Percentiles rank a stretch among this genome's conserved stretches.
phyloP scores from a whole-genome alignment of 2,113 vertebrate species.

The Monarcha castaneiventris region DNA sequence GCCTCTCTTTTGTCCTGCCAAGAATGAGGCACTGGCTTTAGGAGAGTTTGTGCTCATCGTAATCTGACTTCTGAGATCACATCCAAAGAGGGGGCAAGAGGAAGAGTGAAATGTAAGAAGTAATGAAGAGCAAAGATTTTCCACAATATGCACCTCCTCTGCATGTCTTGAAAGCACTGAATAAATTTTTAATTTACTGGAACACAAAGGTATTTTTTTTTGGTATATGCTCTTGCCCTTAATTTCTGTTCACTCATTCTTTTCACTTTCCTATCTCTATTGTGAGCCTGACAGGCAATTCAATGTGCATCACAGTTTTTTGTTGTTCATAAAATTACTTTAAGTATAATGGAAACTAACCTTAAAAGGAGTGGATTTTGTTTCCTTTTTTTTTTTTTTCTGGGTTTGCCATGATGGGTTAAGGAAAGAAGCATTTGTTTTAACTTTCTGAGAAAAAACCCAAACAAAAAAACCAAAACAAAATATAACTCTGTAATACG shows the following conservation, averaged over 20 bases:
- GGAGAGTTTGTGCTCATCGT: not conserved
- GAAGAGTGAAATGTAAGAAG: not conserved
- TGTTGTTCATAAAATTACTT: not conserved
- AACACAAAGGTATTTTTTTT: not conserved
- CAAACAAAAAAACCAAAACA: accelerated
- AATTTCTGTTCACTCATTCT: not conserved
- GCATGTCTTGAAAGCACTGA: not conserved
- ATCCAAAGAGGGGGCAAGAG: not conserved
- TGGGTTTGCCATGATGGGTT: not conserved
- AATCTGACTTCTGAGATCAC: not conserved
- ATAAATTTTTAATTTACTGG: not conserved
- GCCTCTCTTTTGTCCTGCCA: conserved; percentile 31
- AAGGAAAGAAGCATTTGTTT: not conserved
- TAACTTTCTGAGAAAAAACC: not conserved
- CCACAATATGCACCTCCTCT: not conserved
- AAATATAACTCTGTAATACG: not conserved
- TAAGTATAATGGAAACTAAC: not conserved
- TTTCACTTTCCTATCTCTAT: not conserved
- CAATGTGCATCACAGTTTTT: not conserved
- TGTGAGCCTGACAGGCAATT: not conserved
- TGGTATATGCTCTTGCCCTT: not conserved
- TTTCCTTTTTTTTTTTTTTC: not conserved
- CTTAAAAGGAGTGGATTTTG: not conserved
- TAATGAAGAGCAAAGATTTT: not conserved
- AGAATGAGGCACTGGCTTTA: not conserved